Percentiles rank a stretch among this genome's conserved stretches.
phyloP scores from a whole-genome alignment of 2,113 vertebrate genomes.

The Perccottus glenii region DNA sequence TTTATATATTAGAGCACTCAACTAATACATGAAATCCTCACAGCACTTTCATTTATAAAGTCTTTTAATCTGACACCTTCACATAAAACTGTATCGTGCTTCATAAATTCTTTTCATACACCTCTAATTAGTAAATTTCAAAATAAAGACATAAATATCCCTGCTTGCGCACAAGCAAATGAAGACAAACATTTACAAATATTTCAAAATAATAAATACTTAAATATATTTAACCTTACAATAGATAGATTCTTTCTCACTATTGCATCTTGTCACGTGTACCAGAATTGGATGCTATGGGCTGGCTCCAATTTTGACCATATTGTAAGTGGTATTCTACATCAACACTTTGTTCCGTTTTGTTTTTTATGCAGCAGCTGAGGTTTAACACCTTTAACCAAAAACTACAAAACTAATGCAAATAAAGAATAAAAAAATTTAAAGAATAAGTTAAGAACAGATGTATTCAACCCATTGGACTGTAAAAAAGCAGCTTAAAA shows the following conservation, averaged over 20 bases:
- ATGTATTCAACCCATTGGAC: not conserved
- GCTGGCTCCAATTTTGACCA: too few relatives aligned
- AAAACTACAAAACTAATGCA: not conserved
- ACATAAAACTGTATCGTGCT: conserved; percentile 12
- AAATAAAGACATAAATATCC: not conserved
- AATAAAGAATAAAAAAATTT: not conserved
- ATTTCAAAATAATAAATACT: not conserved
- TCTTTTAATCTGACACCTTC: not conserved
- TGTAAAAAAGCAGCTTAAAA: not conserved
- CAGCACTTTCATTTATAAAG: not conserved
- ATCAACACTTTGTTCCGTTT: not conserved
- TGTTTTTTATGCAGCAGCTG: conserved; percentile 9
- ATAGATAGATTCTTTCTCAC: not conserved
- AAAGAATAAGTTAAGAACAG: conserved; percentile 14
- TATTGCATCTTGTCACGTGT: not conserved
- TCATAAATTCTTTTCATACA: not conserved
- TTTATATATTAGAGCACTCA: not conserved
- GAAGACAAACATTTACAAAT: not conserved
- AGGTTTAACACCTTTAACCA: not conserved
- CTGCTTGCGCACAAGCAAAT: not conserved
- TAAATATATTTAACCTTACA: not conserved
- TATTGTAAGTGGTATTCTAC: not conserved
- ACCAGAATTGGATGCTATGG: too few relatives aligned
- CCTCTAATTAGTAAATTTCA: not conserved
- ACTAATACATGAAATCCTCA: not conserved